Evolutionary conservation across 1,140 invertebrate species (phyloP).

Genomic region (Drosophila pseudoobscura): DNA sequence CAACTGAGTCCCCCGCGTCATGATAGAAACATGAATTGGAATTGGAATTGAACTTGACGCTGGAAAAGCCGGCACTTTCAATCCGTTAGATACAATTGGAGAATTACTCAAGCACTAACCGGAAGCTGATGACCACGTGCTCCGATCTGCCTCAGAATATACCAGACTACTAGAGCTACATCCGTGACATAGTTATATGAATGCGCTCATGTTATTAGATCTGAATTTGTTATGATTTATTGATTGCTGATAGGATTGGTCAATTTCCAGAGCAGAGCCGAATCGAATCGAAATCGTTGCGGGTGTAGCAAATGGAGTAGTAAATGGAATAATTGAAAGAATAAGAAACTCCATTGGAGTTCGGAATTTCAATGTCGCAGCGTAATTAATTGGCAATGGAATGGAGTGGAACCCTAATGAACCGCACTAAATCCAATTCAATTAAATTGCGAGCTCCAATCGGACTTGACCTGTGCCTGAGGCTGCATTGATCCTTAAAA

Average conservation of each 20-base stretch:
- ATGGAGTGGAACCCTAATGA: conserved; percentile 47
- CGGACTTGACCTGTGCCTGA: not conserved
- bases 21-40: conserved; percentile 42
- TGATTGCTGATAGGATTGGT: conserved; percentile 52
- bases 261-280: conserved; percentile 32
- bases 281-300: conserved; percentile 30
- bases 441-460: conserved; percentile 5
- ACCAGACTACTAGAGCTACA: not conserved
- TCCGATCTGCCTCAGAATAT: not conserved
- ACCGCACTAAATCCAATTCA: conserved; percentile 36
- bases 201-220: conserved; percentile 1
- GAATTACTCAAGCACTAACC: conserved; percentile 12
- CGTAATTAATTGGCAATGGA: conserved; percentile 52
- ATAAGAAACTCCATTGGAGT: conserved; percentile 24
- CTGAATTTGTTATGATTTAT: conserved; percentile 48
- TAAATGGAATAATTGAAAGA: conserved; percentile 18
- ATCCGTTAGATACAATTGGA: conserved; percentile 45
- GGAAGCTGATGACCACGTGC: conserved; percentile 34
- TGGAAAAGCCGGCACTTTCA: conserved; percentile 47
- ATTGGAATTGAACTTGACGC: conserved; percentile 15
- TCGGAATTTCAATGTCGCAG: conserved; percentile 68
- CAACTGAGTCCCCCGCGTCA: conserved; percentile 38
- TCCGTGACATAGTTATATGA: conserved; percentile 29
- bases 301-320: conserved; percentile 47
- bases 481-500: conserved; percentile 1